Evolutionary conservation across 2,113 vertebrate species (phyloP), one percentile per base, ranked within the genome.

Genomic region (Pitta sordida): DNA sequence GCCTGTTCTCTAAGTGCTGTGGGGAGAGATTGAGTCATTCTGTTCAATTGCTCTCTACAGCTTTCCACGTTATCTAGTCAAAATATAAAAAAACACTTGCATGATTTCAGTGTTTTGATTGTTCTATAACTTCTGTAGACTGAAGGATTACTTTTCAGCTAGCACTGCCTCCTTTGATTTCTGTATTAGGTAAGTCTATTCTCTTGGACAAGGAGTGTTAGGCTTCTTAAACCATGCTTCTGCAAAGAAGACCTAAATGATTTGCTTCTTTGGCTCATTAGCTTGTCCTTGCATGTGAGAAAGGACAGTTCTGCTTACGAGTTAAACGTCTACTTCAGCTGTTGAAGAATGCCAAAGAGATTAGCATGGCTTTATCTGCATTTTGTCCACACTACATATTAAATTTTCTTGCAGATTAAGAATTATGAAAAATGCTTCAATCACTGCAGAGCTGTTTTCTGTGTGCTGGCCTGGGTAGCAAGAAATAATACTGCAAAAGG

Each of bases 181-280:
- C 73, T 53, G 8, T 65, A 37, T 73, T 76, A 77, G 37, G 37
- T 63, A 55, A 67, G 39, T 79, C 60, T 62, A 8, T 94, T 94
- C 51, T 67, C 36, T 90, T 64, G 30, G 60, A 93, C 55, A 81
- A 71, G 71, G 29, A 82, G 71, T n/a, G 68, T 64, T 78, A 90
- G 74, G 59, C 84, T 91, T 83, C 79, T 86, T 73, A 93, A 93
- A 56, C 67, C 43, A 26, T 19, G 23, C 17, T 77, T 94, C 85
- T 80, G 59, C 68, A 90, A 82, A 79, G 85, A 92, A 68, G 74
- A 70, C 43, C 36, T 80, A 75, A 88, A 90, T 64, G n/a, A 91
- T 86, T 94, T 90, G 11, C 34, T 77, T 65, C 79, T 93, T 94
- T 91, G 95, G 87, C 76, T 95, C 90, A 91, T 94, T 95, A 95